Conservation (phyloP, 2,797 vertebrate species). For the Thaleichthys pacificus region DNA sequence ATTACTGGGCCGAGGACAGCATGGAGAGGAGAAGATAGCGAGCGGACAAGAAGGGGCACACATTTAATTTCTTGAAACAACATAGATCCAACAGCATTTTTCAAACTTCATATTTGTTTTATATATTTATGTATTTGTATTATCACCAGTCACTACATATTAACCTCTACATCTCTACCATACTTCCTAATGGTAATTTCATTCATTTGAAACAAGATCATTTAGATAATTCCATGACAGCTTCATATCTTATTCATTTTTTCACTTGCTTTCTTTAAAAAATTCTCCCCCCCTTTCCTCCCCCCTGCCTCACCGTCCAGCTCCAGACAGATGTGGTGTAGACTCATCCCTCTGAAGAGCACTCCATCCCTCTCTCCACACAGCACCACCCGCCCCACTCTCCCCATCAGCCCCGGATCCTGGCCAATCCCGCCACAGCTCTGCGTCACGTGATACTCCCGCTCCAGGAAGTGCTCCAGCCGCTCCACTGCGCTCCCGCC, state of each 20-base stretch:
- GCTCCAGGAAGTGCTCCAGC: slow-evolving; percentile 78
- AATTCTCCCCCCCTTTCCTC: neutral
- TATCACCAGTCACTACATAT: too few relatives aligned
- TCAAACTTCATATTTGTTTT: too few relatives aligned
- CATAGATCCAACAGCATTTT: too few relatives aligned
- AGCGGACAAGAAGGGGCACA: neutral
- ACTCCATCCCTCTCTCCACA: slow-evolving; percentile 81
- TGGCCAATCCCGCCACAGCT: slow-evolving; percentile 77
- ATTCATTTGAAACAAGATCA: too few relatives aligned
- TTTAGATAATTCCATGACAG: too few relatives aligned
- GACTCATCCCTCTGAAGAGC: slow-evolving; percentile 81
- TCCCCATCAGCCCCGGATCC: slow-evolving; percentile 79
- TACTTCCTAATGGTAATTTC: too few relatives aligned
- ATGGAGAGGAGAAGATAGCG: neutral
- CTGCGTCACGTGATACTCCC: slow-evolving; percentile 81
- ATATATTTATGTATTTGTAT: too few relatives aligned
- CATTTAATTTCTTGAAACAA: neutral
- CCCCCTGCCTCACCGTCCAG: slow-evolving; percentile 70
- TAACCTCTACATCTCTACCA: too few relatives aligned
- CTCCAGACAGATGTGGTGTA: slow-evolving; percentile 83
- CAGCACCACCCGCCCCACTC: slow-evolving; percentile 78
- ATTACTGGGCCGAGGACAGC: slow-evolving; percentile 63
- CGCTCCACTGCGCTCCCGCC: slow-evolving; percentile 69
- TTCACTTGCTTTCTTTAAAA: too few relatives aligned
- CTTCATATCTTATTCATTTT: too few relatives aligned